Conservation (phyloP, 2,797 vertebrate species). For the Helostoma temminkii region DNA sequence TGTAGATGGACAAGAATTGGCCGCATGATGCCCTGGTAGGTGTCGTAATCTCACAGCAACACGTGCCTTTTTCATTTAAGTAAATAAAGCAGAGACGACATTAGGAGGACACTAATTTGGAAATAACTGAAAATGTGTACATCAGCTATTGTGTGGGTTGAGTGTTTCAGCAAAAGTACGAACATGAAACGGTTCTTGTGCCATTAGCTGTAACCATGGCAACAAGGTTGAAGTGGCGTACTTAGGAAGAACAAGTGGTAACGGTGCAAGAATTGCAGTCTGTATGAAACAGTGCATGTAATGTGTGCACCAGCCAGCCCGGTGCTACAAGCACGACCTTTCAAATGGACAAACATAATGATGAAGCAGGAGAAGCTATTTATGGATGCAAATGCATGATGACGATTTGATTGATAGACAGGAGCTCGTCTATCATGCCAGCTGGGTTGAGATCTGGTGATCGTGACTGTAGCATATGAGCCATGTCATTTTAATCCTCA, state of each 20-base stretch:
- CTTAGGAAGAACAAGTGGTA: conserved; percentile 9
- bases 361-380: not conserved
- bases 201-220: conserved; percentile 53
- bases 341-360: not conserved
- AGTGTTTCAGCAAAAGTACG: conserved; percentile 2
- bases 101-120: not conserved
- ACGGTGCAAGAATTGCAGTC: not conserved
- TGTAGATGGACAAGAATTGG: conserved; percentile 89
- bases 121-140: not conserved
- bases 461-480: too few species aligned
- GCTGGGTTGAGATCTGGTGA: too few species aligned
- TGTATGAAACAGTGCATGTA: not conserved
- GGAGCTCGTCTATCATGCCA: too few species aligned
- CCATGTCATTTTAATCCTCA: too few species aligned
- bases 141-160: not conserved
- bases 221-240: conserved; percentile 32
- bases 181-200: not conserved
- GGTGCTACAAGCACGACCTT: not conserved
- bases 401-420: too few species aligned
- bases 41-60: conserved; percentile 22
- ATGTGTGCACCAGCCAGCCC: not conserved
- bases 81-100: not conserved
- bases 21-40: conserved; percentile 96
- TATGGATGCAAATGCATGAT: too few species aligned
- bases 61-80: not conserved